Evolutionary conservation across 2,888 invertebrate species (phyloP), one percentile per base, ranked within the genome.

Genomic region (Drosophila lutescens): DNA sequence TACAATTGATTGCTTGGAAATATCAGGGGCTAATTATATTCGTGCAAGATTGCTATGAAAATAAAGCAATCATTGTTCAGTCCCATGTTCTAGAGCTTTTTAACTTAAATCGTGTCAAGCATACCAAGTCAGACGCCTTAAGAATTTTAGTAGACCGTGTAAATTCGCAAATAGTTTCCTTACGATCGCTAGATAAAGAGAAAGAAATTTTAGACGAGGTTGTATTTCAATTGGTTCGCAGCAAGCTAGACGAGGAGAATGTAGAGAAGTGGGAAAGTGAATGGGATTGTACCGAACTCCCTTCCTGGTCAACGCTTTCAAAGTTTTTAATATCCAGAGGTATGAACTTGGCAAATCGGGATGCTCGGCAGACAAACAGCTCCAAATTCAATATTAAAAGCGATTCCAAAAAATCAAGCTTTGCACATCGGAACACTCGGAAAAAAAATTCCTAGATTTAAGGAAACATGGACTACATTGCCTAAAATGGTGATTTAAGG

Each of bases 1-100:
- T 26, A 26, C 26, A 26, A 58, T 65, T 34, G 53, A 65, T 30
- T 57, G 38, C 30, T 53, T 65, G 23, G 41, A 65, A 26, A 13
- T 65, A 12, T 40, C 58, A 2, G 32, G 46, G 8, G 53, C 15
- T 3, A 58, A 58, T 10, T 58, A 46, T 12, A 58, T 36, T 46
- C 57, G 26, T 12, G 57, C 38, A 38, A 38, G n/a, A 38, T 38
- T n/a, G 13, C n/a, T 38, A 38, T n/a, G n/a, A 38, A 38, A 38
- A 38, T n/a, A n/a, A 38, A n/a, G n/a, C n/a, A n/a, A 38, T n/a
- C 1, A n/a, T 38, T 38, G 13, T 13, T n/a, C 5, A 38, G n/a
- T 38, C 38, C 38, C 38, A 38, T 6, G n/a, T 38, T n/a, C 26
- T 26, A 26, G 26, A 26, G 26, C 26, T 26, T 26, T 26, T 26